Percentiles rank a stretch among this genome's conserved stretches.
Conservation (phyloP, 2,888 invertebrate species). For the Stegophylla sp. region DNA sequence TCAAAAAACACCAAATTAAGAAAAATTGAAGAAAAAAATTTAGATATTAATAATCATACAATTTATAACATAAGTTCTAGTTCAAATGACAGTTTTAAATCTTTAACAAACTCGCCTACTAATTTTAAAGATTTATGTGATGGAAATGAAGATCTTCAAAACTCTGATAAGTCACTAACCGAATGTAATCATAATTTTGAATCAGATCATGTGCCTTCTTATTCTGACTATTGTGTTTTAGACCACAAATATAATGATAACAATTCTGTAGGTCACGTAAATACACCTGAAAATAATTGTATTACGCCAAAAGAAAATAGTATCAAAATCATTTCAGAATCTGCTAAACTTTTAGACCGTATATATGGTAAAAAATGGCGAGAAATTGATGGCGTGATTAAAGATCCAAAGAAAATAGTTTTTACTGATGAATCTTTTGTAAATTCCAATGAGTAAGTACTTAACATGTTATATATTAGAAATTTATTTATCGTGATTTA, state of each 20-base stretch:
- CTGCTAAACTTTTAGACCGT: slow-evolving; percentile 49
- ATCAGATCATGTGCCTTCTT: neutral
- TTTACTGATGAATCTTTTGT: neutral
- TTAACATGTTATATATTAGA: neutral
- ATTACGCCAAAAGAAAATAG: slow-evolving; percentile 18
- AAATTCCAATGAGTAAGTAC: slow-evolving; percentile 42
- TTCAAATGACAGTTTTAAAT: slow-evolving; percentile 47
- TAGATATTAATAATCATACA: neutral
- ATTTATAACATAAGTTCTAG: neutral
- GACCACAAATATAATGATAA: neutral
- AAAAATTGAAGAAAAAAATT: neutral
- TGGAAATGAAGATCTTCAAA: neutral
- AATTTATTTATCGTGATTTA: too few species aligned
- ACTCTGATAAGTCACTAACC: neutral
- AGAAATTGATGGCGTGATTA: slow-evolving; percentile 24
- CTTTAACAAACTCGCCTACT: neutral
- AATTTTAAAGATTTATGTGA: neutral
- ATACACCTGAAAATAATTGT: slow-evolving; percentile 16
- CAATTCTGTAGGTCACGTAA: neutral
- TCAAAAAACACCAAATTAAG: neutral
- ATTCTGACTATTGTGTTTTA: neutral
- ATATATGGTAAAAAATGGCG: slow-evolving; percentile 52
- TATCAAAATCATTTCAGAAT: slow-evolving; percentile 23
- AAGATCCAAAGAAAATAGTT: neutral
- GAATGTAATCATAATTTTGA: neutral